Evolutionary conservation across 2,113 vertebrate genomes (phyloP).

Genomic region (Notothenia coriiceps): DNA sequence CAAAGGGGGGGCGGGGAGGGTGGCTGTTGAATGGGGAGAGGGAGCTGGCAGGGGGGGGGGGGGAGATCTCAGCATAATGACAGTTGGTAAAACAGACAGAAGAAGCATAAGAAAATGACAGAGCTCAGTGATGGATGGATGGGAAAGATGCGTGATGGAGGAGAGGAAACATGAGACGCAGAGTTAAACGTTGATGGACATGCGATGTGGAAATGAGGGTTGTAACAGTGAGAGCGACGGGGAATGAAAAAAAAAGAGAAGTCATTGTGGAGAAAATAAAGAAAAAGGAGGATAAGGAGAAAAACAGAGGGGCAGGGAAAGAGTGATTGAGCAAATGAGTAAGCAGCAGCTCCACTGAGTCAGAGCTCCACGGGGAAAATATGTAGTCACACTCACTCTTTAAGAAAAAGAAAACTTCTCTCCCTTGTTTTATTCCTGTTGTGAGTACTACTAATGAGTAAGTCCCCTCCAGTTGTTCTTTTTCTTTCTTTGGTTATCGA

Average conservation of each 20-base stretch:
- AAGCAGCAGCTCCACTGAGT: slow-evolving; percentile 60
- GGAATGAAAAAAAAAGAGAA: slow-evolving; percentile 16
- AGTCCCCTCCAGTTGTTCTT: slow-evolving; percentile 24
- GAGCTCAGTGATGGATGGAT: slow-evolving; percentile 66
- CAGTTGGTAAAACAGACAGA: slow-evolving; percentile 74
- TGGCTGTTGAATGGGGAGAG: slow-evolving; percentile 23
- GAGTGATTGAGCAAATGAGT: slow-evolving; percentile 64
- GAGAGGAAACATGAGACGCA: not conserved
- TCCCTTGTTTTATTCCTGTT: slow-evolving; percentile 31
- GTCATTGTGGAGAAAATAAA: slow-evolving; percentile 30
- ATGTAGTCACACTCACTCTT: slow-evolving; percentile 49
- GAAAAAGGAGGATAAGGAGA: slow-evolving; percentile 43
- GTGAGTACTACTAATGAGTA: slow-evolving; percentile 46
- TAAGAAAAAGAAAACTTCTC: slow-evolving; percentile 33
- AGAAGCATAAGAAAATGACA: slow-evolving; percentile 60
- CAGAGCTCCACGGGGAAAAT: slow-evolving; percentile 63
- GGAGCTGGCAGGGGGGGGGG: not conserved
- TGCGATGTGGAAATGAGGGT: slow-evolving; percentile 20
- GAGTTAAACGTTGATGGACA: slow-evolving; percentile 29
- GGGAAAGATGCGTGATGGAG: slow-evolving; percentile 48
- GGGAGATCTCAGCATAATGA: slow-evolving; percentile 51
- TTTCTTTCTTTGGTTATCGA: not conserved
- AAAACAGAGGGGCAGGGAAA: slow-evolving; percentile 46
- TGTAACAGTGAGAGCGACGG: not conserved
- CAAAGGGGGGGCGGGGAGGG: slow-evolving; percentile 36